These are phyloP conservation scores for Ciconia maguari DNA, from an alignment of 2,113 vertebrate species.

Conservation along the genomic window DNA sequence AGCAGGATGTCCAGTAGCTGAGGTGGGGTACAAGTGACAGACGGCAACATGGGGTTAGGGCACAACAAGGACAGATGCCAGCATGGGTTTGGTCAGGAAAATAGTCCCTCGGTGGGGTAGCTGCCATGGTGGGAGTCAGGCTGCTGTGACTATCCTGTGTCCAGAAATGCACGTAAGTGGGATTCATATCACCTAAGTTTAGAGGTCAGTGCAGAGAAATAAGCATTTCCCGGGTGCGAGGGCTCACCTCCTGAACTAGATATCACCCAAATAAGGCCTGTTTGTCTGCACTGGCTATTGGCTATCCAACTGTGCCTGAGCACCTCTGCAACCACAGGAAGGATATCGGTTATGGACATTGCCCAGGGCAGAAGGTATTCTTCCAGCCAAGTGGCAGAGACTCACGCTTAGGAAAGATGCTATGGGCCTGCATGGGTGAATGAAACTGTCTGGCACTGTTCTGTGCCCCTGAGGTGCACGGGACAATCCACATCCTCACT, in stretches of 20 bases:
- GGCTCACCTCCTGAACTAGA: neutral
- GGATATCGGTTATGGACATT: rapidly evolving
- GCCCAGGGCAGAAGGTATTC: neutral
- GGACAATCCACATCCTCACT: neutral
- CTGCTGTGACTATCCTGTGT: neutral
- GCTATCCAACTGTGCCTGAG: neutral
- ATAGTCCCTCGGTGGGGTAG: neutral
- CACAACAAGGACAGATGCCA: neutral
- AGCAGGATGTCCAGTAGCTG: neutral
- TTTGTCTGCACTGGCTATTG: neutral
- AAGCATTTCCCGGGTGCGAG: neutral
- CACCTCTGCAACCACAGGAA: neutral
- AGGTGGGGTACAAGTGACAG: neutral
- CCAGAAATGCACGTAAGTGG: rapidly evolving
- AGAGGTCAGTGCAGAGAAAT: neutral
- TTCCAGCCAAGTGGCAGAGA: neutral
- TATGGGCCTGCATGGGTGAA: rapidly evolving
- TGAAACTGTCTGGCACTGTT: neutral
- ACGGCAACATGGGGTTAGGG: neutral
- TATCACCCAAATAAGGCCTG: neutral
- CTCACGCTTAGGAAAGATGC: rapidly evolving
- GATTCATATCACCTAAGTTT: rapidly evolving
- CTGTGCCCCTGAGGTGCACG: neutral
- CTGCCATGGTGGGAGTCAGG: neutral
- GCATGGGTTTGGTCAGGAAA: neutral